Evolutionary conservation across 2,888 invertebrate species (phyloP).

Genomic region (Megastigmus dorsalis): DNA sequence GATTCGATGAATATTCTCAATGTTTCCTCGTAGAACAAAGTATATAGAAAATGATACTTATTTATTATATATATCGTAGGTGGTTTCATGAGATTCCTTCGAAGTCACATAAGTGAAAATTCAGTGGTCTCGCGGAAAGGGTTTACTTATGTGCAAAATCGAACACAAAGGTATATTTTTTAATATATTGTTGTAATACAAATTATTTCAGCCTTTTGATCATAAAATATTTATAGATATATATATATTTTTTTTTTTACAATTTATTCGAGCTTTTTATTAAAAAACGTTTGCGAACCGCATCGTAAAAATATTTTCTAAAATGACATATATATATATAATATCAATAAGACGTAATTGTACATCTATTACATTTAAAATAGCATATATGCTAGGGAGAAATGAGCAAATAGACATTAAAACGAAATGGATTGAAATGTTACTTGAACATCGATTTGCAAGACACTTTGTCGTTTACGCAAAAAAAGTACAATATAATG

Average conservation of each 20-base stretch:
- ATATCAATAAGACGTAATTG: conserved; percentile 1
- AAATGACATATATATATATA: neutral
- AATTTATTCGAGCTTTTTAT: neutral
- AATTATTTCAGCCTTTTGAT: conserved; percentile 30
- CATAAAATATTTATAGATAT: conserved; percentile 6
- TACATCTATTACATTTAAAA: neutral
- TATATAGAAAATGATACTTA: neutral
- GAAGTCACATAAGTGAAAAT: neutral
- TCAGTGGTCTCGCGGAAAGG: neutral
- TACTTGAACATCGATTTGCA: neutral
- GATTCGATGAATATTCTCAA: too few relatives aligned
- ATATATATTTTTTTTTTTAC: conserved; percentile 7
- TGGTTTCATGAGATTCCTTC: too few relatives aligned
- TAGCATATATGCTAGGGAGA: neutral
- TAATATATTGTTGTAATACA: neutral
- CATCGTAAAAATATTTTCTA: conserved; percentile 10
- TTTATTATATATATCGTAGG: neutral
- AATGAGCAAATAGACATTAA: too few relatives aligned
- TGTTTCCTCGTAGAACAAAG: too few relatives aligned
- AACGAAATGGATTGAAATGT: too few relatives aligned
- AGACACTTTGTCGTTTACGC: neutral
- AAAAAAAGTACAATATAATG: neutral
- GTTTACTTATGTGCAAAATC: neutral
- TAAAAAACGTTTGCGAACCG: neutral
- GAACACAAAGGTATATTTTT: conserved; percentile 17